phyloP scores from a whole-genome alignment of 2,888 invertebrate genomes.

The Perdita meconis region DNA sequence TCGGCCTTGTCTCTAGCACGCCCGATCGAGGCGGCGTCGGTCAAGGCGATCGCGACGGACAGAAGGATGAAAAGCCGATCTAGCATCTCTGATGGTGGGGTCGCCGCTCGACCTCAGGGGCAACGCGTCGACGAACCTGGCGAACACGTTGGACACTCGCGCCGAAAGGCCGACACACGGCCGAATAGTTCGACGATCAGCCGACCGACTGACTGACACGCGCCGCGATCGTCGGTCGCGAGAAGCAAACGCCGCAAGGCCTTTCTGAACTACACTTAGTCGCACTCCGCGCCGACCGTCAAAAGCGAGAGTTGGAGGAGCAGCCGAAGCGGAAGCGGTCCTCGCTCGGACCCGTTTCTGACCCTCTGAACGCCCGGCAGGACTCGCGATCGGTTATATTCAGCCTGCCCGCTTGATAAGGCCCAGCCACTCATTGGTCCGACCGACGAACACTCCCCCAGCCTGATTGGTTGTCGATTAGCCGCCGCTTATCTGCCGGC shows the following conservation, averaged over 20 bases:
- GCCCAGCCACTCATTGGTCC: constrained; percentile 46
- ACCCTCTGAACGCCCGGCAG: constrained; percentile 26
- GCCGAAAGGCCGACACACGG: constrained; percentile 31
- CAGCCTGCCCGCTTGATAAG: constrained; percentile 48
- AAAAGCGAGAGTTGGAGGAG: not conserved
- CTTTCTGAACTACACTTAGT: constrained; percentile 51
- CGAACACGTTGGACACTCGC: constrained; percentile 3
- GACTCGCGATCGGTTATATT: constrained; percentile 58
- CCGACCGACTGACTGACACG: constrained; percentile 60
- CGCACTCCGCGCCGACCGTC: constrained; percentile 16
- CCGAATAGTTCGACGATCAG: constrained; percentile 59
- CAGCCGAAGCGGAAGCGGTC: not conserved
- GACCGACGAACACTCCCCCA: constrained; percentile 49
- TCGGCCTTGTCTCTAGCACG: constrained; percentile 48
- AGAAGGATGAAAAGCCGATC: constrained; percentile 31
- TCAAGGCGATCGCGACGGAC: constrained; percentile 41
- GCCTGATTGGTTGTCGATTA: constrained; percentile 61
- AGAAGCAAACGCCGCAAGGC: constrained; percentile 39
- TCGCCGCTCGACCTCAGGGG: not conserved
- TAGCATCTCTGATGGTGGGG: constrained; percentile 27
- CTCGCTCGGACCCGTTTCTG: constrained; percentile 8
- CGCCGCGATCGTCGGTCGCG: constrained; percentile 41
- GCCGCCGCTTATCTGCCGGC: constrained; percentile 29
- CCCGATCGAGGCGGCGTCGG: constrained; percentile 60
- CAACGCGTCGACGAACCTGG: constrained; percentile 12